Percentiles rank a stretch among this genome's conserved stretches.
These are phyloP conservation scores for Galeopterus variegatus DNA, from an alignment of 2,113 vertebrate species.

Conservation along the genomic window DNA sequence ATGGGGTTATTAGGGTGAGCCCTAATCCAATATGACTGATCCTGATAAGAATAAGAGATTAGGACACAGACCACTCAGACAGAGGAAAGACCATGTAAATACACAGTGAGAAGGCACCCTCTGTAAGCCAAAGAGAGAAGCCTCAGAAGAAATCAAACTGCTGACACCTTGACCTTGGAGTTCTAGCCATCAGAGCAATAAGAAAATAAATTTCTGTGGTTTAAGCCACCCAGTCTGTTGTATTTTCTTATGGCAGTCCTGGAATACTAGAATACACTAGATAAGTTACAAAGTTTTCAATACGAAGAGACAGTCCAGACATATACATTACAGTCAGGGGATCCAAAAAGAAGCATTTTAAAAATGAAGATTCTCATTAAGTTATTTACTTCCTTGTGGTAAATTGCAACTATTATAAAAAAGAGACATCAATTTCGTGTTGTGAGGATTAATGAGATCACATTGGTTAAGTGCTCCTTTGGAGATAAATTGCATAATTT, in stretches of 20 bases:
- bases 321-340: background rate
- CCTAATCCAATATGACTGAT: background rate
- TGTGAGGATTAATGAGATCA: constrained; percentile 67
- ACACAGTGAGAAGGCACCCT: background rate
- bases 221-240: background rate
- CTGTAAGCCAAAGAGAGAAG: background rate
- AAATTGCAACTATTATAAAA: constrained; percentile 58
- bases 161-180: background rate
- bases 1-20: background rate
- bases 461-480: background rate
- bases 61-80: background rate
- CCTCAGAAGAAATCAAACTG: background rate
- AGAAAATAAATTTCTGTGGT: background rate
- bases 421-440: background rate
- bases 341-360: background rate
- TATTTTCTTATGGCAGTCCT: background rate
- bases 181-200: background rate
- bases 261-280: background rate
- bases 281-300: constrained; percentile 13
- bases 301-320: background rate
- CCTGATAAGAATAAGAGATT: background rate
- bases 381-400: constrained; percentile 62
- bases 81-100: background rate
- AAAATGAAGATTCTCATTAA: constrained; percentile 50
- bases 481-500: constrained; percentile 53